phyloP scores from a whole-genome alignment of 2,113 vertebrate species.

The Hippocampus mohnikei region DNA sequence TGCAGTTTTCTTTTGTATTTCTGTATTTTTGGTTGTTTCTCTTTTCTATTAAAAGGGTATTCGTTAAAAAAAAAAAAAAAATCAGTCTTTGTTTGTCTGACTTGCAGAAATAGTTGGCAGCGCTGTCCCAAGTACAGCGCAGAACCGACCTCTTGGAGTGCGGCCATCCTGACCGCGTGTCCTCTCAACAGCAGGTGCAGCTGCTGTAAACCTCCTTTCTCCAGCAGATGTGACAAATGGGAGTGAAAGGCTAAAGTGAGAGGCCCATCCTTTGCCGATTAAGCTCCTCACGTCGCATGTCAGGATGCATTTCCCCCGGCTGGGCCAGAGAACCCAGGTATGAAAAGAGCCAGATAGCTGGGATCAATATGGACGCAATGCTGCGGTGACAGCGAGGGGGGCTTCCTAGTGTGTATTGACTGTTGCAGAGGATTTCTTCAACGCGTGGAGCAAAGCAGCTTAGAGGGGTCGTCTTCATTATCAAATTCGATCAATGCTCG shows the following conservation, averaged over 20 bases:
- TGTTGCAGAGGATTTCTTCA: slow-evolving; percentile 62
- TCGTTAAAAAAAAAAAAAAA: slow-evolving; percentile 44
- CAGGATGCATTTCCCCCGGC: slow-evolving; percentile 66
- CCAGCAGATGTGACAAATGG: slow-evolving; percentile 75
- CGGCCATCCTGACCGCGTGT: slow-evolving; percentile 19
- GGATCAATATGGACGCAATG: slow-evolving; percentile 79
- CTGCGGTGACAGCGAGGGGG: slow-evolving; percentile 65
- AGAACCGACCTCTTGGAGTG: slow-evolving; percentile 17
- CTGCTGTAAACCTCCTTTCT: slow-evolving; percentile 48
- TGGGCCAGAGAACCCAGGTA: slow-evolving; percentile 67
- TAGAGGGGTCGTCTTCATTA: slow-evolving; percentile 76
- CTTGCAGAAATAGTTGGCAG: slow-evolving; percentile 53
- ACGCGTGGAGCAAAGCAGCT: slow-evolving; percentile 74
- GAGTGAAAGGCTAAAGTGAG: slow-evolving; percentile 59
- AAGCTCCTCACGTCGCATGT: slow-evolving; percentile 67
- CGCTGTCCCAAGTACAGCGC: slow-evolving; percentile 26
- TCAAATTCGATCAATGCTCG: slow-evolving; percentile 74
- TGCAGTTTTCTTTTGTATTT: slow-evolving; percentile 62
- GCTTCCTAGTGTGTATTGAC: slow-evolving; percentile 61
- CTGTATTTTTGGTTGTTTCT: slow-evolving; percentile 59
- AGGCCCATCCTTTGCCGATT: slow-evolving; percentile 72
- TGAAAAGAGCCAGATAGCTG: slow-evolving; percentile 65
- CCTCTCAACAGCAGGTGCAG: slow-evolving; percentile 66
- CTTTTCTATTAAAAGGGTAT: slow-evolving; percentile 73
- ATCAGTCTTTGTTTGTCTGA: slow-evolving; percentile 2